Evolutionary conservation across 2,888 invertebrate genomes (phyloP).

Genomic region (Cartodere bifasciata): DNA sequence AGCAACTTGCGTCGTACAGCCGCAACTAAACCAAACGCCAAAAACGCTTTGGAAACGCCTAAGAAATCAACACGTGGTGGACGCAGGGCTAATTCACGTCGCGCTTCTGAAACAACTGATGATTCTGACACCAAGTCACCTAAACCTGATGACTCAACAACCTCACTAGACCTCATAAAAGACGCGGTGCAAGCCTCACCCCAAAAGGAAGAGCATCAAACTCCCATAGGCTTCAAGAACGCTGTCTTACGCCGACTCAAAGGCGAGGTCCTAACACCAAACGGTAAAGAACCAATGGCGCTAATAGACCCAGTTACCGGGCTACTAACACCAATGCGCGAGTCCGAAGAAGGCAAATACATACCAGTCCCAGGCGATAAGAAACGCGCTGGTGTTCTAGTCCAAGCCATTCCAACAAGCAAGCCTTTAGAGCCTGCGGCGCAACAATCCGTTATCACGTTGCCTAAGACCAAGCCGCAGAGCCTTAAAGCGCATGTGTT

Average conservation of each 20-base stretch:
- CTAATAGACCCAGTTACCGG: conserved; percentile 66
- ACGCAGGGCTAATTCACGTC: conserved; percentile 49
- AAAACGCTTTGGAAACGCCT: conserved; percentile 22
- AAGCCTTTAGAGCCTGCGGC: conserved; percentile 38
- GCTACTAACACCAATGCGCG: conserved; percentile 53
- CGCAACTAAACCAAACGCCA: conserved; percentile 22
- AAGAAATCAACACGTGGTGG: conserved; percentile 53
- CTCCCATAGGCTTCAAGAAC: conserved; percentile 31
- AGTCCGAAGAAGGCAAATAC: conserved; percentile 57
- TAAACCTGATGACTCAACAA: conserved; percentile 8
- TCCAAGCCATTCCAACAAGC: conserved; percentile 14
- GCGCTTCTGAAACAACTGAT: conserved; percentile 54
- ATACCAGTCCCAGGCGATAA: conserved; percentile 39
- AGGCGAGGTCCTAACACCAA: conserved; percentile 30
- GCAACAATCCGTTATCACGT: conserved; percentile 12
- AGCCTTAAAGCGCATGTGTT: conserved; percentile 51
- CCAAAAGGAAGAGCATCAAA: conserved; percentile 21
- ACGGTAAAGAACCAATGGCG: conserved; percentile 46
- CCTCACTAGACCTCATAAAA: conserved; percentile 10
- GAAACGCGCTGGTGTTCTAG: conserved; percentile 17
- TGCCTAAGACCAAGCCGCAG: conserved; percentile 37
- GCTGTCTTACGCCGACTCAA: conserved; percentile 32
- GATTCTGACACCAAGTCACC: not conserved
- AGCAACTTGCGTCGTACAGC: conserved; percentile 37
- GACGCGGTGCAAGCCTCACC: conserved; percentile 15